Base-by-base conservation (phyloP, 2,888 invertebrate genomes). In the Eucera pruinosa region DNA sequence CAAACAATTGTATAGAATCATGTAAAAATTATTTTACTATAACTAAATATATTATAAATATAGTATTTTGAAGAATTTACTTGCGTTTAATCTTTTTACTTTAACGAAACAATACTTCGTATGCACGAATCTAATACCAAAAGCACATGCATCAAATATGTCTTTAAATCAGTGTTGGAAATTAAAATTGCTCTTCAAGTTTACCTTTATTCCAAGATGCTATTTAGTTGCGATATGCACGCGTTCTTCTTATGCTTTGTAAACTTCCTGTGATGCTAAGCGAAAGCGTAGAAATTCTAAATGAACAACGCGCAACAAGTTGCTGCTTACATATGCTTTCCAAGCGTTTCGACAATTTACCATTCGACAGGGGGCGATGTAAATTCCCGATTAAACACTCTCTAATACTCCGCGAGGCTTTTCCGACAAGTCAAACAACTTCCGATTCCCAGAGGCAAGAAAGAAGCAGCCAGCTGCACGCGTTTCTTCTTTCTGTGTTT, bases 251-350 rank as follows among this genome's bases (percentile, higher is more conserved):
- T 4, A 18, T 30, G 25, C 20, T 11, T 39, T 25, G 36, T n/a
- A 55, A 23, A 55, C 6, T 27, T 15, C 3, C 27, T 2, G 9
- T 20, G 11, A 23, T 0, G 4, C 0, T 7, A 3, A 20, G n/a
- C n/a, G 20, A n/a, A 30, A 11, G 33, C 27, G 20, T 41, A 43
- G 54, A 64, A 78, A 77, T 77, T 60, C 41, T 20, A 64, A 69
- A 61, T 60, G 69, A 78, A 77, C 43, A 66, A 50, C 43, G 57
- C 18, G 77, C 76, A 76, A 76, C 76, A 76, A 76, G 76, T 76
- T 76, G 76, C 77, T 65, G 76, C 57, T 76, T 62, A 54, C 76
- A 25, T 68, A 73, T 73, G 73, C 73, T 41, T 55, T 25, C 6
- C 30, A 4, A 15, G 30, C 45, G 61, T 54, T 45, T 55, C 62